A percentile compares a stretch with the other conserved stretches of the same genome.
Evolutionary conservation across 2,797 vertebrate species (phyloP).

Genomic region (Avahi laniger): DNA sequence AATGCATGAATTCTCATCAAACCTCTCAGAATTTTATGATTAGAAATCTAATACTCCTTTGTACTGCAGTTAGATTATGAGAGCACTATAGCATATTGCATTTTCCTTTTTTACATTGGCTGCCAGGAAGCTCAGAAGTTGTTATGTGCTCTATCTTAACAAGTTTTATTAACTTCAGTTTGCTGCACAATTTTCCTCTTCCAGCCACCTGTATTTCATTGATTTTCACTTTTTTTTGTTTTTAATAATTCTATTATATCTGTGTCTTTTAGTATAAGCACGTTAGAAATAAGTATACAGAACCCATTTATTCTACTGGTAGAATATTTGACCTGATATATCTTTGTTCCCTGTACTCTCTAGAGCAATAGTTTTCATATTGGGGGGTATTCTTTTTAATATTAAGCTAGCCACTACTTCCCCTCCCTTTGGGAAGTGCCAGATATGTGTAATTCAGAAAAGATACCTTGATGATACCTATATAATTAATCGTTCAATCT

Average conservation of each 20-base stretch:
- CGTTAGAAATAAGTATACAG: not conserved
- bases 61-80: not conserved
- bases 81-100: rapidly evolving
- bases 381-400: not conserved
- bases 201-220: not conserved
- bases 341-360: not conserved
- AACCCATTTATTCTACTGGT: not conserved
- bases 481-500: not conserved
- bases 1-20: not conserved
- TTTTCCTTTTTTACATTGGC: not conserved
- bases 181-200: not conserved
- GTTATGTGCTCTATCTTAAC: not conserved
- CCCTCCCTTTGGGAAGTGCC: not conserved
- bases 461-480: not conserved
- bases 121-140: not conserved
- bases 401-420: too few relatives aligned
- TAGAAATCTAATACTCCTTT: not conserved
- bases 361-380: not conserved
- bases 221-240: not conserved
- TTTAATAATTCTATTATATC: not conserved
- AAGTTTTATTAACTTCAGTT: not conserved
- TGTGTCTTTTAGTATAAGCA: not conserved
- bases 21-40: not conserved
- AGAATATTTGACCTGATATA: not conserved
- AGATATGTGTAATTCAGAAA: not conserved